Evolutionary conservation across 2,888 invertebrate species (phyloP).

Genomic region (Muscina levida): DNA sequence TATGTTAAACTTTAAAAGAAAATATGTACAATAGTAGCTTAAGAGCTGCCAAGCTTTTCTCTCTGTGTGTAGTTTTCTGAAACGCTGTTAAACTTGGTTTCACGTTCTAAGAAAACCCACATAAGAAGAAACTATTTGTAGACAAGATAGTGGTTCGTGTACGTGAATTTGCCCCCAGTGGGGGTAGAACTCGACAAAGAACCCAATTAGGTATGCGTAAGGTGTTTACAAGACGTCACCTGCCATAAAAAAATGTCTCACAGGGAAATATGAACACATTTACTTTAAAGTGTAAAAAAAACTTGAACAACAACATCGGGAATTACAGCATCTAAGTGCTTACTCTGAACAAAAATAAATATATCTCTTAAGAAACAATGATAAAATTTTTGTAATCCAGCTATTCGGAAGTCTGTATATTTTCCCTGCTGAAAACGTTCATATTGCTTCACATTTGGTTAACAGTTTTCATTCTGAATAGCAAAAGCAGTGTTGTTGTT

Average conservation of each 20-base stretch:
- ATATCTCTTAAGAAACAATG: no score
- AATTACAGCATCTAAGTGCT: no score
- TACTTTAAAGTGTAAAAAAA: no score
- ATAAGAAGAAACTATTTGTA: constrained; percentile 19
- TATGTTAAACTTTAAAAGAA: constrained; percentile 37
- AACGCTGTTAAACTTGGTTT: constrained; percentile 23
- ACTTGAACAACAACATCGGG: no score
- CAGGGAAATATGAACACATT: constrained; percentile 11
- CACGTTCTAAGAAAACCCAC: background rate
- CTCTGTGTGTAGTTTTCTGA: background rate
- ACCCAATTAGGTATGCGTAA: background rate
- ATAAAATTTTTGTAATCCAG: no score
- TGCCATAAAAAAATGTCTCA: constrained; percentile 21
- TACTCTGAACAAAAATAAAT: no score
- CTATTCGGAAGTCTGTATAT: no score
- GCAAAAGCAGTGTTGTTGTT: no score
- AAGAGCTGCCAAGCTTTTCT: constrained; percentile 38
- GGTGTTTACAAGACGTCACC: constrained; percentile 12
- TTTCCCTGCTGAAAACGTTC: no score
- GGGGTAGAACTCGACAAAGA: background rate
- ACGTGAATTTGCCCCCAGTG: constrained; percentile 13
- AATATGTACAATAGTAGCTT: constrained; percentile 27
- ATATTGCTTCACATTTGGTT: no score
- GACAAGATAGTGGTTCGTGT: background rate
- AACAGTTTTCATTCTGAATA: no score